A percentile compares a stretch with the other conserved stretches of the same genome.
phyloP scores from a whole-genome alignment of 2,888 invertebrate species.

The Polyploca ridens region DNA sequence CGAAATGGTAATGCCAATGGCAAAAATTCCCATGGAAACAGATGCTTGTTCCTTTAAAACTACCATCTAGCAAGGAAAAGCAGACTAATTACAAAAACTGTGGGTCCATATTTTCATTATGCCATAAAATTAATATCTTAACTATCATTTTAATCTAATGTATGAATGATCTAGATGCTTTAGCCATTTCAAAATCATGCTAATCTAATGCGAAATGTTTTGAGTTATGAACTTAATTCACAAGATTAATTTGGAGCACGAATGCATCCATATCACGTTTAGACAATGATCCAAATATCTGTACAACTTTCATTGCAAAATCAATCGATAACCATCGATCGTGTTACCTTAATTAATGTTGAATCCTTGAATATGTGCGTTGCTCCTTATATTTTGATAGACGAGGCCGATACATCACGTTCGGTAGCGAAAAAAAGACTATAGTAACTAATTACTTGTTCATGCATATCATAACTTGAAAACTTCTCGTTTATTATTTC shows the following conservation, averaged over 20 bases:
- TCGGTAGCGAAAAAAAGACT: constrained; percentile 53
- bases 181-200: background rate
- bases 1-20: background rate
- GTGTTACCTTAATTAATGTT: constrained; percentile 48
- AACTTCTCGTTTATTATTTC: constrained; percentile 50
- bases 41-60: no score
- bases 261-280: constrained; percentile 28
- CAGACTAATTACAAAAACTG: no score
- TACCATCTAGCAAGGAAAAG: no score
- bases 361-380: constrained; percentile 58
- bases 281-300: constrained; percentile 25
- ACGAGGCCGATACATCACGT: constrained; percentile 64
- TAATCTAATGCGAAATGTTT: background rate
- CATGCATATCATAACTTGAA: constrained; percentile 56
- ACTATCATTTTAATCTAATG: no score
- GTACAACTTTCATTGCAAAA: constrained; percentile 31
- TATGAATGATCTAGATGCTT: background rate
- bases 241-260: constrained; percentile 6
- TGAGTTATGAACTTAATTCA: constrained; percentile 8
- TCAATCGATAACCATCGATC: constrained; percentile 27
- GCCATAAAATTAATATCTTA: no score
- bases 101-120: no score
- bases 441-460: constrained; percentile 63
- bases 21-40: background rate
- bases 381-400: constrained; percentile 53